These are phyloP conservation scores for Bellardia bayeri DNA, from an alignment of 2,888 invertebrate genomes.

Conservation along the genomic window DNA sequence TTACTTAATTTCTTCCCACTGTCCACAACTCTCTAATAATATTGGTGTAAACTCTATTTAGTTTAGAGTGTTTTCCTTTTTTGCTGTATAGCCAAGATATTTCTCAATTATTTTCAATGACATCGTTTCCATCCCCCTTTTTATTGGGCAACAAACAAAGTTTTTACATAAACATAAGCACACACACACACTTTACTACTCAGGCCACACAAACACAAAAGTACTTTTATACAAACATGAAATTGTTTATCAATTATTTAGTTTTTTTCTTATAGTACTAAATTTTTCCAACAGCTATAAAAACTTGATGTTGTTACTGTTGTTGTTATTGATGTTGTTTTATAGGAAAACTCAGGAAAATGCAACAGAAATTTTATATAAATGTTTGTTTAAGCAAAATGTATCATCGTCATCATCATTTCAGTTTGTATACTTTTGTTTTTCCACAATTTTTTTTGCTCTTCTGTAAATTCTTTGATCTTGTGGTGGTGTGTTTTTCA, in stretches of 20 bases:
- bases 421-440: conserved; percentile 36
- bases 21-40: background rate
- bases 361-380: conserved; percentile 33
- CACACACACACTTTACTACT: background rate
- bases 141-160: background rate
- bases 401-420: conserved; percentile 30
- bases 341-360: conserved; percentile 30
- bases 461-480: conserved; percentile 65
- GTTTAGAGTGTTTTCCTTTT: background rate
- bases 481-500: conserved; percentile 21
- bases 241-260: conserved; percentile 55
- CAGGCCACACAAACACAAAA: conserved; percentile 10
- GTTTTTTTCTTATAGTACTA: conserved; percentile 10
- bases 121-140: conserved; percentile 17
- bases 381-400: conserved; percentile 62
- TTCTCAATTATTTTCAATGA: conserved; percentile 21
- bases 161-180: conserved; percentile 23
- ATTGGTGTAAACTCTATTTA: background rate
- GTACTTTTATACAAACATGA: conserved; percentile 24
- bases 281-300: conserved; percentile 41
- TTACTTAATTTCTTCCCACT: background rate
- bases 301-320: conserved; percentile 8
- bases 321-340: conserved; percentile 14
- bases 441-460: conserved; percentile 18
- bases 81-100: background rate